Base-by-base conservation (phyloP, 2,888 invertebrate species). In the Trachelus tabidus region DNA sequence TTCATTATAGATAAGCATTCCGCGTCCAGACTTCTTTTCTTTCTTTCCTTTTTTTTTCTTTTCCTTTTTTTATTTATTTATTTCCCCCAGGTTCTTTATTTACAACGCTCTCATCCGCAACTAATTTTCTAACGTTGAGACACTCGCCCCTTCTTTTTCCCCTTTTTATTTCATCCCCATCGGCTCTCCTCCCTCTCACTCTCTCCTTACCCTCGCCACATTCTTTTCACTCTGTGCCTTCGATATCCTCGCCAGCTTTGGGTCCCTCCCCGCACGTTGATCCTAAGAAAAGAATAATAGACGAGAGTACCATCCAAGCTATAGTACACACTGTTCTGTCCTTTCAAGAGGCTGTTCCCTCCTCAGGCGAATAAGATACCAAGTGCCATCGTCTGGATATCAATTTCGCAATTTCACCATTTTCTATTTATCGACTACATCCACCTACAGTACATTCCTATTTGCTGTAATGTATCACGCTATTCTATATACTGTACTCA, bases 1-100 rank as follows among this genome's bases (percentile, higher is more conserved):
- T 88, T 87, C 85, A 88, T 87, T 87, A 87, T 85, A 86, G 86
- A 87, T 87, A 86, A 78, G 82, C 78, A 79, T 75, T 73, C 75
- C 78, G 80, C 76, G 79, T 75, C 79, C 78, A 15, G n/a, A 56
- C 75, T n/a, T 77, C 79, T 79, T 79, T 79, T 82, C 80, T 76
- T 75, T 79, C 37, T 69, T 73, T 71, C 37, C n/a, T n/a, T 75
- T 73, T 68, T 75, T 71, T 71, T 73, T 69, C 6, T 71, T 76
- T 76, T 71, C 73, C 37, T 73, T 68, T 73, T 76, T 69, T 73
- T 76, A 56, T 73, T 56, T 68, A 71, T 30, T 74, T 9, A 35
- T 15, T 69, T 9, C 30, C 74, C 34, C 56, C 74, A 77, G 73
- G 33, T 75, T 74, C 75, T 73, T 33, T 35, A 15, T 35, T 68